A percentile compares a stretch with the other conserved stretches of the same genome.
Conservation (phyloP, 2,113 vertebrate species). For the Actinemys pallida region DNA sequence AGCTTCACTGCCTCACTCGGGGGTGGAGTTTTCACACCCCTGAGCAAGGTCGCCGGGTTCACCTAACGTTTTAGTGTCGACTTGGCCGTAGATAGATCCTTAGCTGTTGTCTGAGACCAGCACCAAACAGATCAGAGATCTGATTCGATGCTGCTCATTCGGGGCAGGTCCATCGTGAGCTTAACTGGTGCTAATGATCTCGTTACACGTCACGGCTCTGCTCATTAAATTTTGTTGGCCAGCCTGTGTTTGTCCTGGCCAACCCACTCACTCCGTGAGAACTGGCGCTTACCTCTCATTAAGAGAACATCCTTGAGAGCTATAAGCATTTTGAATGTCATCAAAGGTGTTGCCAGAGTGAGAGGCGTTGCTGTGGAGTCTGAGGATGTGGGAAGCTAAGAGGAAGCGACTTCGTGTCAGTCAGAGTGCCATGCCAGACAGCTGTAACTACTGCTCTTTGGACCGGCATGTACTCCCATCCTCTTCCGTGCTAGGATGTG, state of each 20-base stretch:
- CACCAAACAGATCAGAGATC: background rate
- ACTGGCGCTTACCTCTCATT: background rate
- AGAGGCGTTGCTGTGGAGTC: background rate
- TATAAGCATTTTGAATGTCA: background rate
- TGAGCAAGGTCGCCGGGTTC: background rate
- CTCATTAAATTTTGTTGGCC: background rate
- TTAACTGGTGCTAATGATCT: background rate
- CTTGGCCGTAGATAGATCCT: background rate
- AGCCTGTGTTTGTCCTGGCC: accelerated
- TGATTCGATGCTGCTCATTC: background rate
- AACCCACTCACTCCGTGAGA: background rate
- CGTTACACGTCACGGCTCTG: background rate
- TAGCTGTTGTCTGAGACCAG: background rate
- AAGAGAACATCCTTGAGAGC: background rate
- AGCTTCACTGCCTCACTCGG: background rate
- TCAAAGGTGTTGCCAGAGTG: accelerated
- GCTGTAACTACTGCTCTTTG: accelerated
- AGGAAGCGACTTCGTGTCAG: background rate
- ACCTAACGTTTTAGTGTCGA: background rate
- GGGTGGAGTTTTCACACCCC: background rate
- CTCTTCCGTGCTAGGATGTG: background rate
- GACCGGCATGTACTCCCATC: background rate
- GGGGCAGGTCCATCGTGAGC: background rate
- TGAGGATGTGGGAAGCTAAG: background rate
- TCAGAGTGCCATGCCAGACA: accelerated